A percentile compares a stretch with the other conserved stretches of the same genome.
Evolutionary conservation across 2,888 invertebrate species (phyloP).

Genomic region (Philereme transversata): DNA sequence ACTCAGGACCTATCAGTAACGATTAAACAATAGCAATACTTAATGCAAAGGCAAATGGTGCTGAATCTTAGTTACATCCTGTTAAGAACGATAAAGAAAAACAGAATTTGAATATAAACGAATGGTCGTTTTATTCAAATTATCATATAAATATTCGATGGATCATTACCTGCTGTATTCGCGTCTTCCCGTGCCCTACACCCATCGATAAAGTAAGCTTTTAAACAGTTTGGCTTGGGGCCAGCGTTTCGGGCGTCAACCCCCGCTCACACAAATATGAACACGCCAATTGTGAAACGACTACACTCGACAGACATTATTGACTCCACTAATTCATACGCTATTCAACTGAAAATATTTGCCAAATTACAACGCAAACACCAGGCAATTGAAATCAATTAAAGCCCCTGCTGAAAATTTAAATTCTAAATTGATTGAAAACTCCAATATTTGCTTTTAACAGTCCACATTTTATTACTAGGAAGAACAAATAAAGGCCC

Average conservation of each 20-base stretch:
- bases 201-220: slow-evolving; percentile 51
- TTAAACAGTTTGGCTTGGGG: slow-evolving; percentile 65
- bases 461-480: slow-evolving; percentile 18
- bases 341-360: slow-evolving; percentile 25
- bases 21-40: too few relatives aligned
- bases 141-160: too few relatives aligned
- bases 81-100: too few relatives aligned
- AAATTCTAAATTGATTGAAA: slow-evolving; percentile 21
- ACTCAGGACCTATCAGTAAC: too few relatives aligned
- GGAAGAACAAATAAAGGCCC: slow-evolving; percentile 9
- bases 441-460: slow-evolving; percentile 22
- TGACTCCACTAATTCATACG: slow-evolving; percentile 38
- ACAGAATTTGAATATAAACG: too few relatives aligned
- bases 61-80: too few relatives aligned
- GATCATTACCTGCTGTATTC: slow-evolving; percentile 6
- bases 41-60: too few relatives aligned
- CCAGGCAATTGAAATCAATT: slow-evolving; percentile 18
- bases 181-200: slow-evolving; percentile 33
- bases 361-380: slow-evolving; percentile 34
- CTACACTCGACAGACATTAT: slow-evolving; percentile 32
- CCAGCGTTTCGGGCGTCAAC: slow-evolving; percentile 71
- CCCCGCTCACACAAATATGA: slow-evolving; percentile 49
- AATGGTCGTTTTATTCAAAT: too few relatives aligned
- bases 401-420: slow-evolving; percentile 9
- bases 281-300: slow-evolving; percentile 44